Conservation (phyloP, 2,888 invertebrate genomes). For the Odontomyia ornata region DNA sequence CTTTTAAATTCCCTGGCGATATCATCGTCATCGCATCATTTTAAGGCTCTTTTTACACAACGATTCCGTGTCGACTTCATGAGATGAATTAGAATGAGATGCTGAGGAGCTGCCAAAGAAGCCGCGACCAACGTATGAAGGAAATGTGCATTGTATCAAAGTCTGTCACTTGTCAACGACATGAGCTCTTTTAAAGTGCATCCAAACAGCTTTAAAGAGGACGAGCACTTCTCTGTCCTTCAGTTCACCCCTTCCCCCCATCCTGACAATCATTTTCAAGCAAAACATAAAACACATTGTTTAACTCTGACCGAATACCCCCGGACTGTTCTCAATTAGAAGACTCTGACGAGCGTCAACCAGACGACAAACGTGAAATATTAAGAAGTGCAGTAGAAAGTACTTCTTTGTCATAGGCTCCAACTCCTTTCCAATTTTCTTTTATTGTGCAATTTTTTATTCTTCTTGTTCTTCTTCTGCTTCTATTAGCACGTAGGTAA, state of each 20-base stretch:
- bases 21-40: not conserved
- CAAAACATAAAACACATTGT: conserved; percentile 1
- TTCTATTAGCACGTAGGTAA: conserved; percentile 3
- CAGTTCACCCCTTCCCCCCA: too few relatives aligned
- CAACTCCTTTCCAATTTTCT: too few relatives aligned
- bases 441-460: not conserved
- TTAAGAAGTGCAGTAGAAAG: not conserved
- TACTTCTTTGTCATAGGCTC: not conserved
- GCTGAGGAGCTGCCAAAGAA: too few relatives aligned
- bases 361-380: not conserved
- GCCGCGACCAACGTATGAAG: not conserved
- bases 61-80: not conserved
- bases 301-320: not conserved
- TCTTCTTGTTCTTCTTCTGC: not conserved
- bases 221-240: too few relatives aligned
- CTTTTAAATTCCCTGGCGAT: not conserved
- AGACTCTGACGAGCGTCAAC: not conserved
- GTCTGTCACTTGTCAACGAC: conserved; percentile 16
- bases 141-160: not conserved
- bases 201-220: not conserved
- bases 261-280: too few relatives aligned
- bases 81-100: conserved; percentile 3
- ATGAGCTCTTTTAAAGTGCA: not conserved
- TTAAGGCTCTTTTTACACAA: not conserved
- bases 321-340: not conserved